Percentiles rank a stretch among this genome's conserved stretches.
Evolutionary conservation across 2,888 invertebrate species (phyloP).

Genomic region (Pseudococcus viburni): DNA sequence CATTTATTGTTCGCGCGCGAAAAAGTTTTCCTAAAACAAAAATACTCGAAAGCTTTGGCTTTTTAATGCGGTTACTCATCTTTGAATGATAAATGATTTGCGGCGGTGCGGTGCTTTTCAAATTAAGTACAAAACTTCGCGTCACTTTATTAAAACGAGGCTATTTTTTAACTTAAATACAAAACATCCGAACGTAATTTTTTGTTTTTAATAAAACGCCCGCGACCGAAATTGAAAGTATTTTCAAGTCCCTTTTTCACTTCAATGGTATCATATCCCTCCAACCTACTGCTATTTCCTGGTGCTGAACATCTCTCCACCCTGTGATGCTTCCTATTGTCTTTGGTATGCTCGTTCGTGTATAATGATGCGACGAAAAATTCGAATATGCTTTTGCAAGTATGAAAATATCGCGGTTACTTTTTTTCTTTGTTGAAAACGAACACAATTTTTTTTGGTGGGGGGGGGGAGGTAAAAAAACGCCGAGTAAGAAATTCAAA

Average conservation of each 20-base stretch:
- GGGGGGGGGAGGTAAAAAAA: no score
- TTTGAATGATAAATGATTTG: constrained; percentile 48
- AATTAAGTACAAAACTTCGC: constrained; percentile 32
- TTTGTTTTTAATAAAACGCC: constrained; percentile 41
- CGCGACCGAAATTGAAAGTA: neutral
- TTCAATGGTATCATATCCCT: neutral
- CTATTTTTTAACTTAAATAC: constrained; percentile 15
- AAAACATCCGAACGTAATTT: constrained; percentile 35
- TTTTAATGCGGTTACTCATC: constrained; percentile 42
- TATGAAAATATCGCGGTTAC: no score
- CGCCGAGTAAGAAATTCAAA: no score
- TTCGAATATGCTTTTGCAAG: no score
- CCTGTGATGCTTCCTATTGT: no score
- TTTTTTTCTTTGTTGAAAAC: no score
- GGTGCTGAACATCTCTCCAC: no score
- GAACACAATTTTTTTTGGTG: no score
- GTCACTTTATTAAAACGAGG: constrained; percentile 22
- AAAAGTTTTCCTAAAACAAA: constrained; percentile 42
- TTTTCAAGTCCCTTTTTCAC: constrained; percentile 8
- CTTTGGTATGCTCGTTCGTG: no score
- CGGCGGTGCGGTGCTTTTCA: constrained; percentile 23
- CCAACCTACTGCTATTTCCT: neutral
- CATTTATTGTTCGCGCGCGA: constrained; percentile 16
- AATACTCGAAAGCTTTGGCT: constrained; percentile 43
- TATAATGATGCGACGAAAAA: no score